Evolutionary conservation across 2,888 invertebrate genomes (phyloP), one percentile per base, ranked within the genome.

Genomic region (Microplitis manilae): DNA sequence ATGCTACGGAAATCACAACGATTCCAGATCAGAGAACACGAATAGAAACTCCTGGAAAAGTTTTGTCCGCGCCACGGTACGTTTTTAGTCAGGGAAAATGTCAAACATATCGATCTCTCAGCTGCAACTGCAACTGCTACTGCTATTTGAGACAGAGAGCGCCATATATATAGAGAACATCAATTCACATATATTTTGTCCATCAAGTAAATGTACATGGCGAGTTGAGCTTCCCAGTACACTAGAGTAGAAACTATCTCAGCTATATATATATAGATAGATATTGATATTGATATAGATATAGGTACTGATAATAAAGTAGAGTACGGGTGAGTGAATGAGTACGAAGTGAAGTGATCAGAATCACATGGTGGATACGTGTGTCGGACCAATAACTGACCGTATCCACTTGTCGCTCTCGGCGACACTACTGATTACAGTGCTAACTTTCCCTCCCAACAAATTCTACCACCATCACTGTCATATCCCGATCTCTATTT

Each of bases 341-440:
- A 65, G 65, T 30, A 65, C 13, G 50, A 50, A 65, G 65, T 65
- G 30, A 30, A 65, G 13, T 30, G 30, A 30, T 30, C 30, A 65
- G 20, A 30, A 38, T 65, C 13, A 65, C 65, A 65, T 38, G 65
- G 38, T 30, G 38, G 30, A 65, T 30, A 65, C 65, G 38, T 30
- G 30, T 65, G 65, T 65, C 65, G 8, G 65, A 65, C 38, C 30
- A 38, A 65, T 65, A 65, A 65, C 65, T 65, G 65, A 65, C 38
- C 65, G 38, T 65, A 30, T 65, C 30, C 38, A 65, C 65, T 65
- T 50, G 50, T 50, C 62, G 62, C 62, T 62, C 15, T 2, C 8
- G 20, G 62, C 62, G 62, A 62, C 20, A 62, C 62, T 30, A 2
- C 65, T 65, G 65, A 65, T 65, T 65, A 30, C 65, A 65, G 17